Conservation (phyloP, 2,888 invertebrate genomes). For the Galeruca laticollis region DNA sequence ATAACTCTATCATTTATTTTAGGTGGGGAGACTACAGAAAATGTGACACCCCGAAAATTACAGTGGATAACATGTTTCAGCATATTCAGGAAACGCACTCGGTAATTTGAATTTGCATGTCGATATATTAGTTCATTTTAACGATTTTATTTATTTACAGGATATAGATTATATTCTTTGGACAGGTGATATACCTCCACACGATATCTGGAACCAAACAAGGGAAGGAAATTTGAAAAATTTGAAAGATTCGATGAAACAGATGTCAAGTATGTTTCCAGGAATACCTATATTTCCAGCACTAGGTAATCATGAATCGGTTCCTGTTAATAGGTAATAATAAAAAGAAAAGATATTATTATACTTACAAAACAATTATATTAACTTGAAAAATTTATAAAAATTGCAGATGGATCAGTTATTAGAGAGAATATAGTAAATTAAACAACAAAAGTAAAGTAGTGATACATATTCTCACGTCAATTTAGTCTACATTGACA, state of each 20-base stretch:
- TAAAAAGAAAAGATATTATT: background rate
- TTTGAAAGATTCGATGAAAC: slow-evolving; percentile 85
- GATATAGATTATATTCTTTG: slow-evolving; percentile 94
- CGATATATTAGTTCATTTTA: slow-evolving; percentile 3
- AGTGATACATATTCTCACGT: too few relatives aligned
- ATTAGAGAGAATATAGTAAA: too few relatives aligned
- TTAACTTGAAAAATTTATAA: too few relatives aligned
- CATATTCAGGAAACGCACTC: slow-evolving; percentile 89
- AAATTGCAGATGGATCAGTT: too few relatives aligned
- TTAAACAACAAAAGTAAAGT: too few relatives aligned
- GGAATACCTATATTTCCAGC: slow-evolving; percentile 94
- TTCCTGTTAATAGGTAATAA: slow-evolving; percentile 92
- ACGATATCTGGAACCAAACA: slow-evolving; percentile 96
- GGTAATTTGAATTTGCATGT: slow-evolving; percentile 66
- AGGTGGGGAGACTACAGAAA: slow-evolving; percentile 97
- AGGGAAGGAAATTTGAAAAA: slow-evolving; percentile 88
- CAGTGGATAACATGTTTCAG: slow-evolving; percentile 92
- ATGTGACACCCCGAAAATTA: slow-evolving; percentile 93
- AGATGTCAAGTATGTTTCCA: slow-evolving; percentile 89
- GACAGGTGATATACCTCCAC: slow-evolving; percentile 97
- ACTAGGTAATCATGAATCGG: slow-evolving; percentile 96
- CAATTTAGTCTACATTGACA: too few relatives aligned
- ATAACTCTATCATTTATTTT: slow-evolving; percentile 30
- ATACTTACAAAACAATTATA: background rate
- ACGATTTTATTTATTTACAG: slow-evolving; percentile 64